A percentile compares a stretch with the other conserved stretches of the same genome.
Conservation (phyloP, 2,797 vertebrate genomes). For the Coccyzus lansbergi region DNA sequence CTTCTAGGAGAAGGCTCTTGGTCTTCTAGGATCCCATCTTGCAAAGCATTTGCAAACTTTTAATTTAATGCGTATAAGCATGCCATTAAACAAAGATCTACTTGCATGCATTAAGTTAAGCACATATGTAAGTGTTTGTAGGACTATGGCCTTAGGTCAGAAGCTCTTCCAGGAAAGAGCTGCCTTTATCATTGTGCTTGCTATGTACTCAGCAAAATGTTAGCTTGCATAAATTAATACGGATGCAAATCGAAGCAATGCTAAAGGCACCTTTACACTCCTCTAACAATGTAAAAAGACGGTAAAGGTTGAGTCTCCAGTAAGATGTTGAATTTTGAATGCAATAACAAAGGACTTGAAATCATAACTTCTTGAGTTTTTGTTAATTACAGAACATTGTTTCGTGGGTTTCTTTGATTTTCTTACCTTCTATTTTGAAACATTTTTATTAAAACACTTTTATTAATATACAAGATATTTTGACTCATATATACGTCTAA, state of each 20-base stretch:
- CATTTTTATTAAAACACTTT: neutral
- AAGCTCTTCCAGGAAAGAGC: neutral
- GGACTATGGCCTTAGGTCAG: slow-evolving; percentile 1
- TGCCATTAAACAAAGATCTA: neutral
- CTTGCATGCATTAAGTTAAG: neutral
- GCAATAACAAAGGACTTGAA: neutral
- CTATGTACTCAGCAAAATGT: neutral
- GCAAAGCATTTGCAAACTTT: neutral
- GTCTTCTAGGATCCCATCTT: neutral
- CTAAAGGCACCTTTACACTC: neutral
- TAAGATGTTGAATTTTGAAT: neutral
- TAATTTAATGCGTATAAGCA: neutral
- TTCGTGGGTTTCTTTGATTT: neutral
- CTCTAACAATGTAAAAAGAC: neutral
- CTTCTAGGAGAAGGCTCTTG: neutral
- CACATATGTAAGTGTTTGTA: neutral
- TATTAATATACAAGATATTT: neutral
- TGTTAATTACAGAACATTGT: neutral
- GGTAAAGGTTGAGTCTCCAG: neutral
- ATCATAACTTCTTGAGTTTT: neutral
- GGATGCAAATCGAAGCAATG: neutral
- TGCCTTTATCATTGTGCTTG: neutral
- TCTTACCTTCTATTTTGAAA: neutral
- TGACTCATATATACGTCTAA: neutral
- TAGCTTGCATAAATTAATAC: slow-evolving; percentile 18